Percentiles rank a stretch among this genome's conserved stretches.
These are phyloP conservation scores for Diorhabda sublineata DNA, from an alignment of 1,140 invertebrate genomes.

Conservation along the genomic window DNA sequence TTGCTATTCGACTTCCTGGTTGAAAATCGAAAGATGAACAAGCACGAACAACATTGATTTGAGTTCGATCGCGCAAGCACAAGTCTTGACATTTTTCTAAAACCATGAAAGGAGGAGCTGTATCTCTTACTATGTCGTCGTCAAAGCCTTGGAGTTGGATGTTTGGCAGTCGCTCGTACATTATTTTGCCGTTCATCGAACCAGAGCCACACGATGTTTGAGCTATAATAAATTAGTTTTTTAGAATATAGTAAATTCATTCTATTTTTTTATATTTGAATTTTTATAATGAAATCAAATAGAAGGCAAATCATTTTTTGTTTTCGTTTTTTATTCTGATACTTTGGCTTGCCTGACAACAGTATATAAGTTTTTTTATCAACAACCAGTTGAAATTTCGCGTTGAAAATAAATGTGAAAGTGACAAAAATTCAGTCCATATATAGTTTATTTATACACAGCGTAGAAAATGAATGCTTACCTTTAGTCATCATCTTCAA, in stretches of 20 bases:
- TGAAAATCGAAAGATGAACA: slow-evolving; percentile 88
- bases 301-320: too few species aligned
- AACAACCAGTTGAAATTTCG: too few species aligned
- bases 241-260: too few species aligned
- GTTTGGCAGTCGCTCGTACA: slow-evolving; percentile 83
- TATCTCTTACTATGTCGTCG: slow-evolving; percentile 79
- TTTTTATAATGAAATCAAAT: too few species aligned
- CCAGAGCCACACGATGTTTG: slow-evolving; percentile 89
- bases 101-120: slow-evolving; percentile 76
- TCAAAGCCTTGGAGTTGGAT: slow-evolving; percentile 84
- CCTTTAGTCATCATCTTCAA: slow-evolving; percentile 77
- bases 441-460: too few species aligned
- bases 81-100: slow-evolving; percentile 80
- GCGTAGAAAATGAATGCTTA: slow-evolving; percentile 47
- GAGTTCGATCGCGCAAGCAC: slow-evolving; percentile 75
- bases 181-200: slow-evolving; percentile 66
- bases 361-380: too few species aligned
- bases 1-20: slow-evolving; percentile 77
- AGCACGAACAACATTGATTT: slow-evolving; percentile 70
- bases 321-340: too few species aligned
- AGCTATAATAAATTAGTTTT: slow-evolving; percentile 51
- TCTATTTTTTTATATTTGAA: too few species aligned
- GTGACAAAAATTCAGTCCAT: too few species aligned
- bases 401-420: too few species aligned
- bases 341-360: too few species aligned